Base-by-base conservation (phyloP, 1,140 invertebrate genomes). In the Thaumetopoea pityocampa region DNA sequence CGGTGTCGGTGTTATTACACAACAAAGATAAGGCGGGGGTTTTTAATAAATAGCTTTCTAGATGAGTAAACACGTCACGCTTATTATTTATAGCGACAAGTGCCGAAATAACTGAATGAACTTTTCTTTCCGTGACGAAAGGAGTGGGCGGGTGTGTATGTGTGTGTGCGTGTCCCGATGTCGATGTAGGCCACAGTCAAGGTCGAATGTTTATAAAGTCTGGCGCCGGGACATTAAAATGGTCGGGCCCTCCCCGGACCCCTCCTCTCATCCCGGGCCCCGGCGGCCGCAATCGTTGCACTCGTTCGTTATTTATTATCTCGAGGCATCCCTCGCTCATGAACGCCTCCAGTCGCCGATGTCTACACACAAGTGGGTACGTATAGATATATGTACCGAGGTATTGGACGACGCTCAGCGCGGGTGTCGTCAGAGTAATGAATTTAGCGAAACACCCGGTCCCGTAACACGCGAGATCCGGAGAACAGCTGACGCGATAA, bases 191-290 rank as follows among this genome's bases (percentile, higher is more conserved):
- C 72, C 79, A 83, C 56, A 79, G 79, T 64, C 79, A 83, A 83
- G 79, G 79, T 74, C 72, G 79, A 83, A 83, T 83, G 77, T 83
- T 83, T 83, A 83, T 83, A 83, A 81, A 83, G 79, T 81, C 79
- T 81, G 77, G 77, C 77, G 77, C 67, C 74, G 79, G 74, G 63
- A 81, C 79, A 83, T 83, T 83, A 83, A 83, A 83, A 83, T 83
- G 76, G 78, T 78, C 74, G 72, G 61, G 60, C 74, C 72, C 68
- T 69, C 68, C 74, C 78, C 47, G 61, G 60, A 61, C 67, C 71
- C 78, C 72, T 62, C 55, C 62, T 58, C 52, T 60, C 62, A n/a
- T n/a, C 70, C 60, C 49, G 34, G 42, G 32, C 42, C n/a, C 49
- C 49, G 65, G 73, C 73, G 71, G 78, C 71, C 73, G 79, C 79